A percentile compares a stretch with the other conserved stretches of the same genome.
These are phyloP conservation scores for Plecotus auritus DNA, from an alignment of 2,113 vertebrate genomes.

Conservation along the genomic window DNA sequence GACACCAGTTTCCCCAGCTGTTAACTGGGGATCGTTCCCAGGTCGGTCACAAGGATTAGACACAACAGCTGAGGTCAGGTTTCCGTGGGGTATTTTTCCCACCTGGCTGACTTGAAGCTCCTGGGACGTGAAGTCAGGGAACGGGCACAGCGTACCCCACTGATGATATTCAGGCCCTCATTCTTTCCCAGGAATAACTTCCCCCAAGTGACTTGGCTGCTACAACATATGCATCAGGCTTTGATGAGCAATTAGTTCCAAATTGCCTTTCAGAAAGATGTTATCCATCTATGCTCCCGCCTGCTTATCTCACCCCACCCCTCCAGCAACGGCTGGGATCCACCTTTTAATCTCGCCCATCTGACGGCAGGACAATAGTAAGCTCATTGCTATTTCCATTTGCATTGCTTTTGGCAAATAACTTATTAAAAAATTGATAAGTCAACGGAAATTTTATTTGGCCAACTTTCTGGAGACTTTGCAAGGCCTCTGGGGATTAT, in stretches of 20 bases:
- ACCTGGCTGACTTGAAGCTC: neutral
- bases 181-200: neutral
- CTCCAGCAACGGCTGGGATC: neutral
- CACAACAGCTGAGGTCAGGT: neutral
- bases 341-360: neutral
- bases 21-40: neutral
- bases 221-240: neutral
- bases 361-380: neutral
- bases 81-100: neutral
- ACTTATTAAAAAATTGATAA: neutral
- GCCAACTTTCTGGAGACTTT: neutral
- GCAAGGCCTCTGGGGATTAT: neutral
- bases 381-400: neutral
- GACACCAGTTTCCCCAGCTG: neutral
- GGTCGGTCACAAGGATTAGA: neutral
- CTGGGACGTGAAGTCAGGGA: rapidly evolving
- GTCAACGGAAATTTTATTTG: neutral
- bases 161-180: neutral
- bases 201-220: neutral
- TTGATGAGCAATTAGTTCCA: neutral
- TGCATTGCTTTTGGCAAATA: neutral
- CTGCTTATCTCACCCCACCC: neutral
- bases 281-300: neutral
- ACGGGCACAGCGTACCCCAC: rapidly evolving
- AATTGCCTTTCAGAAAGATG: neutral